Conservation (phyloP, 2,797 vertebrate genomes). For the Alosa sapidissima region DNA sequence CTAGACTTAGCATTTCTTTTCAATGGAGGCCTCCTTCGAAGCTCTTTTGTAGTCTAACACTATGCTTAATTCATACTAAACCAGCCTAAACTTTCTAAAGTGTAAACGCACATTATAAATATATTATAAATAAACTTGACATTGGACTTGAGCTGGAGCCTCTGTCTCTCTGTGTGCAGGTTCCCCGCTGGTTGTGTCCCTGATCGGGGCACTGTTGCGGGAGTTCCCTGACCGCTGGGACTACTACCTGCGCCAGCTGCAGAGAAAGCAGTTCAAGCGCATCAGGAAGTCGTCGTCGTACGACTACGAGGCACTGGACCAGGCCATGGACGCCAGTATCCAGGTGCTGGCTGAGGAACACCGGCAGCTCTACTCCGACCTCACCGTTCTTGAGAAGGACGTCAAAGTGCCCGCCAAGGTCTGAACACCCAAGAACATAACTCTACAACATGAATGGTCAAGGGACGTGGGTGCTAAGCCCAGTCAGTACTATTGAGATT, state of each 20-base stretch:
- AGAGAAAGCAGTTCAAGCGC: conserved; percentile 91
- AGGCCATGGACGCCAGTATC: conserved; percentile 97
- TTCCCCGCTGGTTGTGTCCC: conserved; percentile 92
- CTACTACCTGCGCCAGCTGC: conserved; percentile 91
- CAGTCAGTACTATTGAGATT: no score
- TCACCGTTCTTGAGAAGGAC: conserved; percentile 90
- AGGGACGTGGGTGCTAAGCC: no score
- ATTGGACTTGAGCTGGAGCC: neutral
- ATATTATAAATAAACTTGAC: neutral
- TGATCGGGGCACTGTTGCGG: conserved; percentile 90
- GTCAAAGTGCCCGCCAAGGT: conserved; percentile 94
- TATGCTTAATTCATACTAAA: no score
- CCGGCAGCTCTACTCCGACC: conserved; percentile 85
- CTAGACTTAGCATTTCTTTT: no score
- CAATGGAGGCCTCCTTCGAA: no score
- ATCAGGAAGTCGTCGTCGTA: conserved; percentile 95
- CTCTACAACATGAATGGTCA: no score
- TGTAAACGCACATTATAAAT: no score
- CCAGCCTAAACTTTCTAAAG: no score
- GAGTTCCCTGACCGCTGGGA: conserved; percentile 93
- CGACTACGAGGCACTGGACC: conserved; percentile 96
- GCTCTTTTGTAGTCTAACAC: no score
- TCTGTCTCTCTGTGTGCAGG: conserved; percentile 67
- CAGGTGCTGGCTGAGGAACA: conserved; percentile 85
- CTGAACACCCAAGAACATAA: conserved; percentile 30